Percentiles rank a stretch among this genome's conserved stretches.
Evolutionary conservation across 2,888 invertebrate genomes (phyloP).

Genomic region (Zaprionus lineosus): DNA sequence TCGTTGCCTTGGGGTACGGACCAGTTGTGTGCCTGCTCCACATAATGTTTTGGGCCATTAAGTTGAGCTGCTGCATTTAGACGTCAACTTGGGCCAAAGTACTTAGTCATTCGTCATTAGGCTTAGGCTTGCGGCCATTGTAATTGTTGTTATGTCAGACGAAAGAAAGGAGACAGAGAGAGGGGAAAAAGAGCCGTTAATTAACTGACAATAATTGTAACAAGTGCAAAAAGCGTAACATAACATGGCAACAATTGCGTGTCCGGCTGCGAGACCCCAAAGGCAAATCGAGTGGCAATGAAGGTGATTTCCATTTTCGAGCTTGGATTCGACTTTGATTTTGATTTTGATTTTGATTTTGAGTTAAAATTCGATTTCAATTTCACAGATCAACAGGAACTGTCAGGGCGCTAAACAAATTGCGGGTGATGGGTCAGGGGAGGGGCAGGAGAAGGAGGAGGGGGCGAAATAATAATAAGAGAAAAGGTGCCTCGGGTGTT

Average conservation of each 20-base stretch:
- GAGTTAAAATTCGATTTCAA: constrained; percentile 24
- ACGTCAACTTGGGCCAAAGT: constrained; percentile 8
- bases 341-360: constrained; percentile 17
- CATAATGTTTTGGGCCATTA: constrained; percentile 12
- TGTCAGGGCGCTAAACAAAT: too few species aligned
- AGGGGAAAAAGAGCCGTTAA: constrained; percentile 47
- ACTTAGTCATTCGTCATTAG: too few species aligned
- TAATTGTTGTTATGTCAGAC: constrained; percentile 29
- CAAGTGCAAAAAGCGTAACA: constrained; percentile 49
- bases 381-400: constrained; percentile 44
- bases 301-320: constrained; percentile 24
- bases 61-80: constrained; percentile 7
- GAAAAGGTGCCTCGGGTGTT: too few species aligned
- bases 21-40: not conserved
- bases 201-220: constrained; percentile 59
- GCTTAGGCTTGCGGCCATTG: constrained; percentile 1
- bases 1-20: constrained; percentile 18
- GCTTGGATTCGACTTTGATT: constrained; percentile 27
- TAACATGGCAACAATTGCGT: constrained; percentile 38
- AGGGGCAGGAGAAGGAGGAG: constrained; percentile 10
- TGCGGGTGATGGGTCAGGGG: too few species aligned
- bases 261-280: constrained; percentile 6
- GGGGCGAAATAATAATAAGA: too few species aligned
- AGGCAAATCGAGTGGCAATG: constrained; percentile 36
- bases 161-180: too few species aligned